Evolutionary conservation across 2,797 vertebrate species (phyloP).

Genomic region (Lacerta agilis): DNA sequence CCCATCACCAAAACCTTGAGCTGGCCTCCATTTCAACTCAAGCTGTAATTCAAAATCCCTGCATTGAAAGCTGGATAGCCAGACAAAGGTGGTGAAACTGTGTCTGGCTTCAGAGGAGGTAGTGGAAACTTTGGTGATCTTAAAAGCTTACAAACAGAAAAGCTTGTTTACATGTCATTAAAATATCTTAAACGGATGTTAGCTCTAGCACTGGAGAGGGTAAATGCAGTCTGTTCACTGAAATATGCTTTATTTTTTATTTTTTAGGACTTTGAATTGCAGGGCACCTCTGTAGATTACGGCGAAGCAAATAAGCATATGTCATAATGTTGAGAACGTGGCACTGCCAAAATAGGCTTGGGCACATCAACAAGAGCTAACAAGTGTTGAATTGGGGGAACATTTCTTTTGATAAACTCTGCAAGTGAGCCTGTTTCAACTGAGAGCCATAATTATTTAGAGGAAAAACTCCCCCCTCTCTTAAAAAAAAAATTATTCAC

Average conservation of each 20-base stretch:
- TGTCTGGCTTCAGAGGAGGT: background rate
- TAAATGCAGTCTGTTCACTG: background rate
- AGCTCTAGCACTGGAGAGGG: background rate
- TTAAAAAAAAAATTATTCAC: background rate
- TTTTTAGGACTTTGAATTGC: background rate
- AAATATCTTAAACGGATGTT: background rate
- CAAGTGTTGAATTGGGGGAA: background rate
- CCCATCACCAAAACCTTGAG: no score
- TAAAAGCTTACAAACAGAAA: background rate
- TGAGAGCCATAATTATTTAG: background rate
- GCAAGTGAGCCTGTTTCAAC: background rate
- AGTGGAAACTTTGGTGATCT: background rate
- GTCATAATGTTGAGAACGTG: background rate
- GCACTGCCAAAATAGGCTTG: background rate
- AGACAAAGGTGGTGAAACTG: no score
- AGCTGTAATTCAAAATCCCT: no score
- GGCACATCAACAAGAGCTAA: background rate
- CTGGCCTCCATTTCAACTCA: no score
- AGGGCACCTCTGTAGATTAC: background rate
- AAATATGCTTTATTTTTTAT: background rate
- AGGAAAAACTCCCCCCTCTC: background rate
- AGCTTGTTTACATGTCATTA: background rate
- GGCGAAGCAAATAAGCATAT: conserved; percentile 7
- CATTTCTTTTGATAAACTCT: background rate
- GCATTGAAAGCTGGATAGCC: background rate